Evolutionary conservation across 2,113 vertebrate genomes (phyloP), one percentile per base, ranked within the genome.

Genomic region (Tor tambroides): DNA sequence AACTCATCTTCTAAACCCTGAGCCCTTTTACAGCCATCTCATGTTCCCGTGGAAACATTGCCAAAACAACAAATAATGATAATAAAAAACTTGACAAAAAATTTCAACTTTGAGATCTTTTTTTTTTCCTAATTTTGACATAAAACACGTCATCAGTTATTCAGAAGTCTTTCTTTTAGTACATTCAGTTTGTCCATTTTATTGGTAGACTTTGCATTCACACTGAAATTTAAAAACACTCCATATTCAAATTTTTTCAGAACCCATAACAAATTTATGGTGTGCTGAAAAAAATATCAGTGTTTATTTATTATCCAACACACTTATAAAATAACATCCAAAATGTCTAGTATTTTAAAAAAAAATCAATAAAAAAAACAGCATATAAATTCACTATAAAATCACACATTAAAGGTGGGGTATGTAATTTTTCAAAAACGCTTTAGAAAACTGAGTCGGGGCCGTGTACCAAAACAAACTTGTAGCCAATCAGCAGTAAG

Each of bases 1-100:
- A 69, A 67, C 38, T 86, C 80, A 81, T 87, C 65, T 77, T 61
- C 85, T 85, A 38, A 85, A 85, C 61, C 71, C 41, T 12, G 69
- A 38, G 17, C 71, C 74, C 74, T 83, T 85, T 87, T 51, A 83
- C 49, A 86, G 43, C 79, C 89, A 90, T 89, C 67, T 84, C 86
- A 90, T 90, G 86, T 87, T 87, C 75, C 89, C 80, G 89, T 90
- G 84, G 86, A 89, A 86, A 84, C 71, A 88, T 61, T 76, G 65
- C 85, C 86, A 83, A 76, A 88, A 79, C 71, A n/a, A 83, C 76
- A 54, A 56, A 80, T 87, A 82, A 76, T 65, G 28, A 83, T 59
- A 87, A 87, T 88, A 88, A 89, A 88, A 23, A 88, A 88, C 49
- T 87, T 90, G 43, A 85, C 46, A 86, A 88, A 87, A 87, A n/a